A percentile compares a stretch with the other conserved stretches of the same genome.
Conservation (phyloP, 2,888 invertebrate species). For the Drosophila parthenogenetica region DNA sequence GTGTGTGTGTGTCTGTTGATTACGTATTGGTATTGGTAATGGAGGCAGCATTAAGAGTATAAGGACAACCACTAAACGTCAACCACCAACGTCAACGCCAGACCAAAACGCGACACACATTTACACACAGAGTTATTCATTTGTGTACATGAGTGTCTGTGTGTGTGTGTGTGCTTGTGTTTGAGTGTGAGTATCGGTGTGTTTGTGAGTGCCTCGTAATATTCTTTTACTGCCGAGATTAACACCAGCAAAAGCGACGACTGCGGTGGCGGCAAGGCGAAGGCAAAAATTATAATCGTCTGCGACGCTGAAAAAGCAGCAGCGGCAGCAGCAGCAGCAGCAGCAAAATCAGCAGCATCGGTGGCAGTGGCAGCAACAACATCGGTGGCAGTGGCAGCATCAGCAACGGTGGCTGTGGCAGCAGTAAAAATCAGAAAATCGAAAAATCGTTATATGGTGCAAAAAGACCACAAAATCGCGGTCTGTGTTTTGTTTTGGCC, state of each 20-base stretch:
- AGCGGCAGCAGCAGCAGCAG: neutral
- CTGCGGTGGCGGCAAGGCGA: conserved; percentile 28
- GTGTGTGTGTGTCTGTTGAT: conserved; percentile 26
- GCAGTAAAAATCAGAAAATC: conserved; percentile 56
- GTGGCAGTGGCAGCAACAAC: conserved; percentile 22
- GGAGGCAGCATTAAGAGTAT: conserved; percentile 66
- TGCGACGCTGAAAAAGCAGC: conserved; percentile 28
- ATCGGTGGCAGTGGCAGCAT: conserved; percentile 39
- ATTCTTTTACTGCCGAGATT: conserved; percentile 64
- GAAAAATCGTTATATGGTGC: conserved; percentile 77
- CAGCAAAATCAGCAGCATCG: conserved; percentile 15
- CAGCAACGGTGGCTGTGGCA: conserved; percentile 36
- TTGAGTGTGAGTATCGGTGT: conserved; percentile 11
- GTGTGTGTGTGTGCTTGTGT: conserved; percentile 4
- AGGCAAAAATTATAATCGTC: conserved; percentile 64
- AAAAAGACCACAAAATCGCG: conserved; percentile 68
- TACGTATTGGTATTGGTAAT: conserved; percentile 42
- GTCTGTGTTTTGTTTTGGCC: conserved; percentile 27
- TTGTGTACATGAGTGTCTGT: conserved; percentile 12
- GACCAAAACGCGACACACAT: conserved; percentile 61
- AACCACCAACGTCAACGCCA: conserved; percentile 69
- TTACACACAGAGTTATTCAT: conserved; percentile 31
- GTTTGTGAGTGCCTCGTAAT: conserved; percentile 49
- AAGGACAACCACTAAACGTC: conserved; percentile 79
- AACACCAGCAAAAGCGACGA: conserved; percentile 49